Evolutionary conservation across 2,797 vertebrate species (phyloP).

Genomic region (Acrossocheilus wenchowensis): DNA sequence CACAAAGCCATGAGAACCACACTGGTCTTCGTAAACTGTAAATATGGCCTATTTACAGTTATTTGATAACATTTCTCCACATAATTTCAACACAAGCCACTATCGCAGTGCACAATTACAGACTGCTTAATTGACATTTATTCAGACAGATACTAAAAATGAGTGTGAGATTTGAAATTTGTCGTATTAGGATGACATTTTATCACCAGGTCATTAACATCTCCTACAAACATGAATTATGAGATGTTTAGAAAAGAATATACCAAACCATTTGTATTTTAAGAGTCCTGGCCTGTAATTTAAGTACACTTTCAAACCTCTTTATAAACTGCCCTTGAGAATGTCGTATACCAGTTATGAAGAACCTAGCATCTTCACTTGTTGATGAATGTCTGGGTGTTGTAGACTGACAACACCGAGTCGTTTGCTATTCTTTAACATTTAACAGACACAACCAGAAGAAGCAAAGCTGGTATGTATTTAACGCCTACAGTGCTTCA

Average conservation of each 20-base stretch:
- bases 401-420: neutral
- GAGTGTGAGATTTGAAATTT: neutral
- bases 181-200: neutral
- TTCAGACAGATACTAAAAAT: neutral
- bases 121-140: neutral
- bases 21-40: neutral
- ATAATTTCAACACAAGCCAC: conserved; percentile 5
- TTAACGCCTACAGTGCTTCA: conserved; percentile 50
- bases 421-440: conserved; percentile 22
- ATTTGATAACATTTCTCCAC: neutral
- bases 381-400: neutral
- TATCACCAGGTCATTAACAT: neutral
- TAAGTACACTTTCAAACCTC: neutral
- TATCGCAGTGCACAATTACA: neutral
- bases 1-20: conserved; percentile 5
- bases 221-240: neutral
- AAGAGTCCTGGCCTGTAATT: conserved; percentile 7
- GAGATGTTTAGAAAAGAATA: neutral
- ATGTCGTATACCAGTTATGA: neutral
- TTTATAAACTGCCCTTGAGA: neutral
- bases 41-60: conserved; percentile 32
- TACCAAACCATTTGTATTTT: neutral
- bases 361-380: neutral
- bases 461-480: conserved; percentile 46
- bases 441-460: conserved; percentile 31